Percentiles rank a stretch among this genome's conserved stretches.
phyloP scores from a whole-genome alignment of 1,140 invertebrate genomes.

The Ptiloglossa arizonensis region DNA sequence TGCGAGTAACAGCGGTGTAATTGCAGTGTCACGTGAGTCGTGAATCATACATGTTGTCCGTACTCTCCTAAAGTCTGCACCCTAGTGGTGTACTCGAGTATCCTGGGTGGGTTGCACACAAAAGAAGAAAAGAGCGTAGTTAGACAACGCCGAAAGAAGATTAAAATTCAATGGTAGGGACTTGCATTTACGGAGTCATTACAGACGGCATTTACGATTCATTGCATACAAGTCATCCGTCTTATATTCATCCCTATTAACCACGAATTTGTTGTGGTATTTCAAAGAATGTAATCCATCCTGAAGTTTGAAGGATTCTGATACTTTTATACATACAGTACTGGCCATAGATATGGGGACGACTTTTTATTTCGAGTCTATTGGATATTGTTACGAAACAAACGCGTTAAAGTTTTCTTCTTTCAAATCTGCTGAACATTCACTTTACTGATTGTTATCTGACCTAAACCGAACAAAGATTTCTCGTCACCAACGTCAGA shows the following conservation, averaged over 20 bases:
- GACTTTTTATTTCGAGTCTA: neutral
- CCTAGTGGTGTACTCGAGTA: no score
- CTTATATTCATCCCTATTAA: neutral
- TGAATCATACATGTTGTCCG: constrained; percentile 24
- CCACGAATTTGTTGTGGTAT: neutral
- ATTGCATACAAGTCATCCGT: neutral
- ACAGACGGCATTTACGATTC: constrained; percentile 13
- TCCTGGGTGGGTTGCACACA: neutral
- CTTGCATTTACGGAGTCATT: neutral
- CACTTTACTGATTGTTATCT: no score
- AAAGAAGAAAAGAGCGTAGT: neutral
- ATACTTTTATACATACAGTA: neutral
- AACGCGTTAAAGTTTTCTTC: no score
- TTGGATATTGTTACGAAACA: no score
- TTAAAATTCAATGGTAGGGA: neutral
- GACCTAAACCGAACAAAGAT: no score
- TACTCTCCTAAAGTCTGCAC: neutral
- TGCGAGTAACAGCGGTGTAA: constrained; percentile 7
- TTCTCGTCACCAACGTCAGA: no score
- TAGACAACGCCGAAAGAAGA: neutral
- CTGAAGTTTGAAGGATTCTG: neutral
- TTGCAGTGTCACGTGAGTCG: constrained; percentile 11
- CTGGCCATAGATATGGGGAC: neutral
- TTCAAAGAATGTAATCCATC: neutral
- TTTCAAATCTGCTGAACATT: no score